phyloP scores from a whole-genome alignment of 2,888 invertebrate genomes.

The Nebria salina region DNA sequence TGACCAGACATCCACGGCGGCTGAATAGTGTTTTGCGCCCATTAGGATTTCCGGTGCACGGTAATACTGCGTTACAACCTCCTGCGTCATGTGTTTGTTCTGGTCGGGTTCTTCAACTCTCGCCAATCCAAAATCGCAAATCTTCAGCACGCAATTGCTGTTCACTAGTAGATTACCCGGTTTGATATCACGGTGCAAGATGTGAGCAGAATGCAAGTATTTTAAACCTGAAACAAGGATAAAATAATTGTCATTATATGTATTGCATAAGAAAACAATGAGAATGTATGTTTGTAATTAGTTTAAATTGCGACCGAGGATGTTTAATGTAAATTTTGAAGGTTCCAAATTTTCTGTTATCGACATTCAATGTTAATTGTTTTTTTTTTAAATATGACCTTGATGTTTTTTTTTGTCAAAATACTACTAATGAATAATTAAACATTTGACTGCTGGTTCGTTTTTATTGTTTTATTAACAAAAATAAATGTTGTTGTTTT shows the following conservation, averaged over 20 bases:
- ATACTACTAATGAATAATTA: not conserved
- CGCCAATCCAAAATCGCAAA: conserved; percentile 99
- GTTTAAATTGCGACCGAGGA: not conserved
- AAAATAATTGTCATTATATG: not conserved
- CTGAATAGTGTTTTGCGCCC: conserved; percentile 97
- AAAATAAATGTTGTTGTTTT: not conserved
- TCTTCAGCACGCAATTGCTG: conserved; percentile 94
- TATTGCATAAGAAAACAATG: not conserved
- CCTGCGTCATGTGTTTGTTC: conserved; percentile 97
- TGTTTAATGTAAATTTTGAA: not conserved
- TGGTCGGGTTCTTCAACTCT: conserved; percentile 96
- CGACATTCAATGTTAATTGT: conserved; percentile 9
- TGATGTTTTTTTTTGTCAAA: not conserved
- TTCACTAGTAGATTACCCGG: conserved; percentile 99
- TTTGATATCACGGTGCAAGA: conserved; percentile 98
- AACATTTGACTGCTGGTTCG: not conserved
- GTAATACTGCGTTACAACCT: conserved; percentile 99
- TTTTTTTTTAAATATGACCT: conserved; percentile 18
- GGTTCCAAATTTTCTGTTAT: not conserved
- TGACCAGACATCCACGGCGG: conserved; percentile 98
- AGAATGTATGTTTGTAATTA: not conserved
- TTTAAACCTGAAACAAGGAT: conserved; percentile 79
- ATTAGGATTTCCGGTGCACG: conserved; percentile 98
- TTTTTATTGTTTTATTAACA: conserved; percentile 16
- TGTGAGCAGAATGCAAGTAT: conserved; percentile 97